Evolutionary conservation across 2,888 invertebrate species (phyloP), one percentile per base, ranked within the genome.

Genomic region (Yponomeuta evonymella): DNA sequence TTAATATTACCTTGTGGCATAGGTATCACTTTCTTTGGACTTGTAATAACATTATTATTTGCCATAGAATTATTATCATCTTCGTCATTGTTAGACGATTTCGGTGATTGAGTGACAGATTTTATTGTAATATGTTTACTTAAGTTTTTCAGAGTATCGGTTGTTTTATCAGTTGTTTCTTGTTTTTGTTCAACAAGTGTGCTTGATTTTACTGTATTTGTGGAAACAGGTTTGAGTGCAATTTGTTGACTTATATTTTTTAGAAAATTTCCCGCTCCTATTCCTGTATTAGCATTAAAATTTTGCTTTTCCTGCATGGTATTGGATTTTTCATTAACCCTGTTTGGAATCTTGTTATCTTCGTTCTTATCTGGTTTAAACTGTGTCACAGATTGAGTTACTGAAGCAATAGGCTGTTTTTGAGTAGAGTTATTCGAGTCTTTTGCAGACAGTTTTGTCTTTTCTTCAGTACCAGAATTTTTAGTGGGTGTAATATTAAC

Each of bases 161-260:
- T 29, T 48, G 72, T 63, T 43, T 70, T 71, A 58, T 72, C 66
- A 48, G 72, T 72, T 62, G 73, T 72, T 58, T 70, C 77, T 68
- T 67, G 10, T 70, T 65, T 65, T 66, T 29, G 58, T 71, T 71
- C 63, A 36, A 23, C 33, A 36, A n/a, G 48, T 30, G 58, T n/a
- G 68, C 67, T 69, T 71, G 81, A 12, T 65, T 30, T 29, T 12
- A 6, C 33, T 23, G 33, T 11, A 29, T 12, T 29, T 2, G 65
- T 75, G 73, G 69, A 77, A 15, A 85, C 75, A 51, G 88, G 74
- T 78, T 89, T 90, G 2, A 90, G 79, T 70, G 86, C 86, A 69
- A 85, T 81, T 23, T 85, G 76, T 73, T 83, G 83, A 73, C 87
- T 82, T 72, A 88, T 80, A 78, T 81, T 83, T 78, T 87, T 87